Evolutionary conservation across 2,113 vertebrate species (phyloP).

Genomic region (Heterochromis multidens): DNA sequence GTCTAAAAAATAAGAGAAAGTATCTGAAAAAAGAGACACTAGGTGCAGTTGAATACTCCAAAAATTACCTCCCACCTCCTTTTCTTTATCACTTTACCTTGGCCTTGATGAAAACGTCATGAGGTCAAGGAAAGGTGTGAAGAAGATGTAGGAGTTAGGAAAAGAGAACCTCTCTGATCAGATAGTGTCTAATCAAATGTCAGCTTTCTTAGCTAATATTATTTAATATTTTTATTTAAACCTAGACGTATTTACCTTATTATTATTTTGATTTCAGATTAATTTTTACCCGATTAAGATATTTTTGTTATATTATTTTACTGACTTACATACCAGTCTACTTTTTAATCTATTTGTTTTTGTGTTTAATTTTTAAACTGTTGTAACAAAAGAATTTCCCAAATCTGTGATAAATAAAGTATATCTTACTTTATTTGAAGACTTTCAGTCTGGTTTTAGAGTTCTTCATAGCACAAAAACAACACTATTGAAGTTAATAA

Average conservation of each 20-base stretch:
- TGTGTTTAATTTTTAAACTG: neutral
- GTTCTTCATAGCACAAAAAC: neutral
- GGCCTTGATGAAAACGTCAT: too few species aligned
- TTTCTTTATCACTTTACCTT: too few species aligned
- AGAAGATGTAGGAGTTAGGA: too few species aligned
- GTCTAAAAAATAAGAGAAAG: too few species aligned
- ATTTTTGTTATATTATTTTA: neutral
- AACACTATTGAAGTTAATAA: neutral
- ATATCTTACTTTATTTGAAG: neutral
- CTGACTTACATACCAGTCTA: neutral
- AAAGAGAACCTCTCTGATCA: too few species aligned
- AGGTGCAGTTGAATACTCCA: too few species aligned
- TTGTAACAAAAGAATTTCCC: neutral
- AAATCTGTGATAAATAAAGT: neutral
- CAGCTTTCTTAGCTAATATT: neutral
- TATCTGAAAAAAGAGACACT: too few species aligned
- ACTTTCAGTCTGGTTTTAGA: neutral
- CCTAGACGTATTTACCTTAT: neutral
- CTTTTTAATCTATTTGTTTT: accelerated
- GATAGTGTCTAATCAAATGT: too few species aligned
- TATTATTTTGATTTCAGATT: neutral
- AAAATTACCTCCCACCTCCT: too few species aligned
- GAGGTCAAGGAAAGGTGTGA: too few species aligned
- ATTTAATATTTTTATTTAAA: neutral
- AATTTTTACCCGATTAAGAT: accelerated